Evolutionary conservation across 2,797 vertebrate species (phyloP), one percentile per base, ranked within the genome.

Genomic region (Leuciscus waleckii): DNA sequence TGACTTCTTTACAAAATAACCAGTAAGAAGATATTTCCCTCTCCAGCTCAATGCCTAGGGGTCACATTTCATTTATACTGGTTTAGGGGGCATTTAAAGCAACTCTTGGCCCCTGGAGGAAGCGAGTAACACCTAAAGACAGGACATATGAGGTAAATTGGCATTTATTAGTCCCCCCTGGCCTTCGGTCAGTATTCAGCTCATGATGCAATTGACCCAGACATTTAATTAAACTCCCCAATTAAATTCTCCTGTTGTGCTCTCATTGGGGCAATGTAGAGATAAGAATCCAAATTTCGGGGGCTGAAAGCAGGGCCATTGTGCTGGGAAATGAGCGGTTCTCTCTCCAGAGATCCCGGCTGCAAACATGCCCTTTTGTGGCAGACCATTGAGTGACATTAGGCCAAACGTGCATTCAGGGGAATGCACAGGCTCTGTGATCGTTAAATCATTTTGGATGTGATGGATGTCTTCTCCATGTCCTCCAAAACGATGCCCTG

Each of bases 351-450:
- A 88, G 89, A 85, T 82, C 85, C 83, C 41, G 56, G 71, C 77
- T 81, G 89, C 87, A 91, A 90, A 90, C 88, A 91, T 91, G 89
- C 85, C 90, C 87, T 91, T 91, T 90, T 78, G 77, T 89, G 86
- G 79, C 84, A 81, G 79, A 82, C 80, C 78, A 80, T 70, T 85
- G 87, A 90, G 83, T 88, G 89, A 90, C 87, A 84, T 85, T 84
- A 83, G 76, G 26, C 75, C 80, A 85, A 80, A 79, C 80, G 70
- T 58, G 75, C 51, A 49, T 86, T 85, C 46, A 41, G 80, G 83
- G 89, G 79, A 88, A 86, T 79, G 77, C 71, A 77, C 56, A 51
- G 75, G 58, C 81, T 70, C 78, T 69, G 71, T 71, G 29, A 81
- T 81, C 79, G 70, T 82, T 81, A 86, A 89, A 89, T 81, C 56